Percentiles rank a stretch among this genome's conserved stretches.
phyloP scores from a whole-genome alignment of 2,113 vertebrate species.

The Hucho hucho region DNA sequence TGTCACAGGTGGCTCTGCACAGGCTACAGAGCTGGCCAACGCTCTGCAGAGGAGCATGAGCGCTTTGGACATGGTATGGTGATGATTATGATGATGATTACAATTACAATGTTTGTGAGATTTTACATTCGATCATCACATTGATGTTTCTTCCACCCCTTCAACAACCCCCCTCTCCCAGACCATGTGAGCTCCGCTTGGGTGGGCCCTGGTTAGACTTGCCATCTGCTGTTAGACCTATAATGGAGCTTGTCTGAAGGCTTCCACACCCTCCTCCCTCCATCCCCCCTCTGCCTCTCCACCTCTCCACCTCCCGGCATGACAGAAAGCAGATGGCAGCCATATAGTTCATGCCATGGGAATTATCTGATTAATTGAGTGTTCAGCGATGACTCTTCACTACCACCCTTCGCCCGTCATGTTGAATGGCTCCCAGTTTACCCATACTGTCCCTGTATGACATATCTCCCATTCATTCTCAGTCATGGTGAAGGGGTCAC shows the following conservation, averaged over 20 bases:
- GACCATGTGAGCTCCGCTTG: conserved; percentile 35
- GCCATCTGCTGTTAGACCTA: conserved; percentile 52
- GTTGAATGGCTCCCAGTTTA: conserved; percentile 24
- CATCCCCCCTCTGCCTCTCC: conserved; percentile 16
- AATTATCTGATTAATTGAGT: conserved; percentile 54
- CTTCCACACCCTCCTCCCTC: conserved; percentile 5
- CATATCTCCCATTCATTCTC: too few relatives aligned
- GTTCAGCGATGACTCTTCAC: conserved; percentile 29
- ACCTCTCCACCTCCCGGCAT: conserved; percentile 16
- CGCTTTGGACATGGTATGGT: conserved; percentile 70
- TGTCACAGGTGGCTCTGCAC: conserved; percentile 65
- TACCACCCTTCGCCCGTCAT: conserved; percentile 3
- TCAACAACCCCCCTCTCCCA: conserved; percentile 1
- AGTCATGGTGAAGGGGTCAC: too few relatives aligned
- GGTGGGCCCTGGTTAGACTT: conserved; percentile 55
- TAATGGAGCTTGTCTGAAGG: conserved; percentile 49
- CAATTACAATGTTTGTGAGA: conserved; percentile 15
- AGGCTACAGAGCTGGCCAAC: conserved; percentile 58
- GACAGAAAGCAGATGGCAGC: conserved; percentile 56
- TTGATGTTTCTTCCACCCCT: background rate
- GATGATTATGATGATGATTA: background rate
- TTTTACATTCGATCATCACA: background rate
- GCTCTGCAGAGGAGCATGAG: conserved; percentile 76
- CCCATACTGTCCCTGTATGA: too few relatives aligned
- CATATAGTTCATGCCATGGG: conserved; percentile 32